phyloP scores from a whole-genome alignment of 2,888 invertebrate genomes.

The Malacosoma neustria region DNA sequence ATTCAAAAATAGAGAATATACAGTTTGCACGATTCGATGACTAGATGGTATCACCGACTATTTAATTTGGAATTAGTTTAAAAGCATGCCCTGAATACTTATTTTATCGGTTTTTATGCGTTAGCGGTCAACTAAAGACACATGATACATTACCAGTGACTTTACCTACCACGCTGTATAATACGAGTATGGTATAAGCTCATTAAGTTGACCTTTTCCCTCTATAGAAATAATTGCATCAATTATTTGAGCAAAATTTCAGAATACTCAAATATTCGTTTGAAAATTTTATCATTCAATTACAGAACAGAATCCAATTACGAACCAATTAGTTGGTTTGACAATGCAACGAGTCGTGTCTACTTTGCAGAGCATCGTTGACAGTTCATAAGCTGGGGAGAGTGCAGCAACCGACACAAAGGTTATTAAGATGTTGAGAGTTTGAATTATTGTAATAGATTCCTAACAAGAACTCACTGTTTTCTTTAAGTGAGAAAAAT shows the following conservation, averaged over 20 bases:
- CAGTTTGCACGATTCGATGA: conserved; percentile 8
- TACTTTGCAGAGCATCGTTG: neutral
- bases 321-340: neutral
- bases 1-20: conserved; percentile 8
- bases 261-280: no score
- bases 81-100: conserved; percentile 9
- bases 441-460: no score
- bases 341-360: neutral
- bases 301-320: neutral
- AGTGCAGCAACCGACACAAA: no score
- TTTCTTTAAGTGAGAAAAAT: no score
- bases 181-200: no score
- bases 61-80: conserved; percentile 7
- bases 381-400: no score
- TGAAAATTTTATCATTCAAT: neutral
- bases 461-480: no score
- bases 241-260: no score
- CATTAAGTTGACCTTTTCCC: no score
- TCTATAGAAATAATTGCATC: no score
- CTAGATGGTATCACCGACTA: conserved; percentile 8
- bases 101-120: conserved; percentile 10
- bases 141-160: neutral
- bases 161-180: no score
- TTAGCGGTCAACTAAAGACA: conserved; percentile 9
- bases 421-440: no score